Evolutionary conservation across 2,888 invertebrate species (phyloP), one percentile per base, ranked within the genome.

Genomic region (Brenthis daphne): DNA sequence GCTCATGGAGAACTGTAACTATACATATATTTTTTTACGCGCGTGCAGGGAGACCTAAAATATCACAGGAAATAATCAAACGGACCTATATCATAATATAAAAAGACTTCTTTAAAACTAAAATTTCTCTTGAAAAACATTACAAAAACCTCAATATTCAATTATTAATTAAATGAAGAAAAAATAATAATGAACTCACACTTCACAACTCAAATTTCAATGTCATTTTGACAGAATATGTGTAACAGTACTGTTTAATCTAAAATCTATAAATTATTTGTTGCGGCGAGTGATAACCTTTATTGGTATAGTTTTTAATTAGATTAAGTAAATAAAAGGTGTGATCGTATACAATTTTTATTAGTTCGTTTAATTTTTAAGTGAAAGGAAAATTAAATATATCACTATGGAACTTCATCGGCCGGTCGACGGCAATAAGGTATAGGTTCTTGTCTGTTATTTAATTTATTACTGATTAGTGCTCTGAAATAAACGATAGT

Each of bases 371-470:
- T 47, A 11, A 50, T 61, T 29, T 33, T 33, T 55, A 24, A 14
- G 76, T 53, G 68, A 70, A 71, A 73, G 68, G 56, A 75, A 80
- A 61, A 75, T 24, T 16, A n/a, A 16, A 33, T 14, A 1, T 20
- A 8, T 37, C 53, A 63, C 20, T 14, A 92, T 93, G 93, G 93
- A 93, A 85, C 88, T 93, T 53, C 93, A 93, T 74, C 82, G 81
- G 75, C 92, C 93, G 64, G 91, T 93, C 13, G 92, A 92, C 72
- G 85, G 89, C 2, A 93, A 93, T 77, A 93, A 93, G 90, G 92
- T 91, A 69, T 24, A 56, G 20, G n/a, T 61, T 65, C 55, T 24
- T 20, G 37, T 53, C 8, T 24, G 51, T 37, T 53, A 43, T 14
- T 53, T 63, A 53, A 43, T 14, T 53, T 63, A 53, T 63, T 29